Percentiles rank a stretch among this genome's conserved stretches.
Conservation (phyloP, 2,888 invertebrate genomes). For the Alloplasta piceator region DNA sequence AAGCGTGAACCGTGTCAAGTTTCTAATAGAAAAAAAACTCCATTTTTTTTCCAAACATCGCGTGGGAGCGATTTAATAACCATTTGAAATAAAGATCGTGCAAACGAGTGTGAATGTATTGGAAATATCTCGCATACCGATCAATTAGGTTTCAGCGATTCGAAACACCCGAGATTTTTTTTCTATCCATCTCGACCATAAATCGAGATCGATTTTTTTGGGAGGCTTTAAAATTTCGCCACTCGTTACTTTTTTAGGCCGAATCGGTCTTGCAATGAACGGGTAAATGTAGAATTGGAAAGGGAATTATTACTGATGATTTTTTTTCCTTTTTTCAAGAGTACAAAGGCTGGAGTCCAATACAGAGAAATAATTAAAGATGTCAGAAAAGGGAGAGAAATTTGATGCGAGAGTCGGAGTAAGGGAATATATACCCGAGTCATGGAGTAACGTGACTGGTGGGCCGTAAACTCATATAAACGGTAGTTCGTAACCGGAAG, state of each 20-base stretch:
- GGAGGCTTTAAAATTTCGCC: too few species aligned
- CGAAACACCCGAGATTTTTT: too few species aligned
- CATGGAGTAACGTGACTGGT: slow-evolving; percentile 71
- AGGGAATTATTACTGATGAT: too few species aligned
- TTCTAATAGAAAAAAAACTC: background rate
- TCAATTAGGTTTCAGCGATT: too few species aligned
- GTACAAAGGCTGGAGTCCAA: slow-evolving; percentile 28
- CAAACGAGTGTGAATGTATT: too few species aligned
- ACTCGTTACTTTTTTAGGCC: too few species aligned
- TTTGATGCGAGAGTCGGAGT: slow-evolving; percentile 55
- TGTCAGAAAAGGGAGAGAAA: slow-evolving; percentile 34
- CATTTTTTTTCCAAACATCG: background rate
- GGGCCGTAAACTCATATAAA: slow-evolving; percentile 77
- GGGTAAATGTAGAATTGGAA: too few species aligned
- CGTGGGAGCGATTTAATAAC: background rate
- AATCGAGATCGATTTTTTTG: too few species aligned
- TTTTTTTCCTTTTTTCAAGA: too few species aligned
- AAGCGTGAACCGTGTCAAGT: slow-evolving; percentile 40
- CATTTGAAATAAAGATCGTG: background rate
- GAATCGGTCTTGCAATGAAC: too few species aligned
- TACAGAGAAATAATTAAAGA: slow-evolving; percentile 57
- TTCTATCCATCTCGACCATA: too few species aligned
- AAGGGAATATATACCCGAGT: slow-evolving; percentile 35
- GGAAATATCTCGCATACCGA: too few species aligned
- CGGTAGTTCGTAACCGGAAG: slow-evolving; percentile 80